These are phyloP conservation scores for Onychostoma macrolepis DNA, from an alignment of 2,113 vertebrate species.

Conservation along the genomic window DNA sequence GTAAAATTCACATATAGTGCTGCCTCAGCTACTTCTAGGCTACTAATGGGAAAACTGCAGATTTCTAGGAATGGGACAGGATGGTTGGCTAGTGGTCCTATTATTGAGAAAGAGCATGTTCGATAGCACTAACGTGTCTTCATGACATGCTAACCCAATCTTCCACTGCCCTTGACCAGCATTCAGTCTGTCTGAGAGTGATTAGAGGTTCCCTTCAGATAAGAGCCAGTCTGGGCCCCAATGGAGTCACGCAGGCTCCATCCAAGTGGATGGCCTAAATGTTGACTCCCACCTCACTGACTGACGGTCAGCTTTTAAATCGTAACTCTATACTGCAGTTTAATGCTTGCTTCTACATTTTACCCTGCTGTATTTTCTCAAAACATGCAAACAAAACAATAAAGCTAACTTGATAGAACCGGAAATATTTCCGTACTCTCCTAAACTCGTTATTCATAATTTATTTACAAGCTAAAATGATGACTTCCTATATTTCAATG, in stretches of 20 bases:
- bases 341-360: background rate
- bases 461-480: background rate
- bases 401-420: no score
- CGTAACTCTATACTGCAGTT: background rate
- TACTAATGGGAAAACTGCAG: no score
- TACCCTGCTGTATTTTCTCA: background rate
- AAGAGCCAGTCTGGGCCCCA: slow-evolving; percentile 14
- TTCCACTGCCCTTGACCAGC: background rate
- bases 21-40: no score
- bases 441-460: background rate
- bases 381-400: no score
- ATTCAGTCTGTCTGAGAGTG: slow-evolving; percentile 28
- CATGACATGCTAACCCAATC: background rate
- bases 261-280: background rate
- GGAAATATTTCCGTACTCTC: background rate
- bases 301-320: background rate
- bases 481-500: background rate
- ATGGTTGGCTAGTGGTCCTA: no score
- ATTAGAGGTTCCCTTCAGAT: slow-evolving; percentile 45
- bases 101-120: background rate
- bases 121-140: background rate
- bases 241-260: background rate
- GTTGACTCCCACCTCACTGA: background rate
- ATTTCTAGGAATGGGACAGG: no score
- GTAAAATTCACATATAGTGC: no score